phyloP scores from a whole-genome alignment of 2,888 invertebrate species.

The Pristionchus maxplancki region DNA sequence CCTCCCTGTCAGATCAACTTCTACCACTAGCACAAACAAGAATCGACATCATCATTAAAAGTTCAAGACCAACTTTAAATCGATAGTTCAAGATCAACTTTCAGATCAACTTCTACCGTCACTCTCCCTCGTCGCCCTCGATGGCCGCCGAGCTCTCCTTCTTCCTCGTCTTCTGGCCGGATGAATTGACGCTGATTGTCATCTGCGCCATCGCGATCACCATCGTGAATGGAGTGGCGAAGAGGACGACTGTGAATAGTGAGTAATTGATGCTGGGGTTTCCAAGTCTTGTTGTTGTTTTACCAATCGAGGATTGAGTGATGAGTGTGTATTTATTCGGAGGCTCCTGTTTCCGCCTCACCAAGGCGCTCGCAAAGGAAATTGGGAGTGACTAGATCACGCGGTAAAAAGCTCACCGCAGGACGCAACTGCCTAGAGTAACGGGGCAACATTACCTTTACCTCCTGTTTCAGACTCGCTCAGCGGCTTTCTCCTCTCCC shows the following conservation, averaged over 20 bases:
- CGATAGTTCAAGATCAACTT: no score
- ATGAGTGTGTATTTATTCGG: no score
- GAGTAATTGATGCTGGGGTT: no score
- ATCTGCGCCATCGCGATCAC: background rate
- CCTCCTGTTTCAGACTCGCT: conserved; percentile 18
- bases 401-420: background rate
- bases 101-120: conserved; percentile 32
- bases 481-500: background rate
- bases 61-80: no score
- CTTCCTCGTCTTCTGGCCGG: conserved; percentile 14
- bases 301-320: no score
- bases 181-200: background rate
- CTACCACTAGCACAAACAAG: no score
- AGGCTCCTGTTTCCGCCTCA: no score
- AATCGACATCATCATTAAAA: no score
- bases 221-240: background rate
- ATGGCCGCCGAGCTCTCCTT: conserved; percentile 16
- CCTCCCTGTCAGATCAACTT: no score
- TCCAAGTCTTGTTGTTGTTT: no score
- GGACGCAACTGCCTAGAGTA: no score
- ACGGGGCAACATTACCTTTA: no score
- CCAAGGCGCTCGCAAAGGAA: background rate
- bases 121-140: background rate
- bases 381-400: background rate
- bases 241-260: background rate